phyloP scores from a whole-genome alignment of 2,888 invertebrate genomes.

The Synergus umbraculus region DNA sequence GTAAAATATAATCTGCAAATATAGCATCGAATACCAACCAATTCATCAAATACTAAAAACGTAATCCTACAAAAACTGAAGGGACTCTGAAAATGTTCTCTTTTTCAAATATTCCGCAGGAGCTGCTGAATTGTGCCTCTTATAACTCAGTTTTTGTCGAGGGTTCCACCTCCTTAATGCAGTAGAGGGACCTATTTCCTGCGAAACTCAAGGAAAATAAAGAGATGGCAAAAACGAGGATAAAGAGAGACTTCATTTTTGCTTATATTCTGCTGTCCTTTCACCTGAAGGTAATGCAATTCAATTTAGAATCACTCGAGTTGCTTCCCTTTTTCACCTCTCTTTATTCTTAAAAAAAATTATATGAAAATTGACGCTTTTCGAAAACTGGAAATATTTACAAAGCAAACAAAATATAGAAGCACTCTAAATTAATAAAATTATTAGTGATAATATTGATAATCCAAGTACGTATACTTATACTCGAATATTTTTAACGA shows the following conservation, averaged over 20 bases:
- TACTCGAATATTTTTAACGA: not conserved
- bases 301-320: no score
- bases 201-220: not conserved
- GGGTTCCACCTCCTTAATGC: not conserved
- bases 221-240: not conserved
- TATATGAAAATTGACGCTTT: no score
- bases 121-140: not conserved
- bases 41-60: not conserved
- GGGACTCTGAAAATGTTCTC: not conserved
- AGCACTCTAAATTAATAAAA: no score
- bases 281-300: not conserved
- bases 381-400: no score
- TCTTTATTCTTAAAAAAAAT: no score
- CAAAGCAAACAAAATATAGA: no score
- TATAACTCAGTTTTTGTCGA: no score
- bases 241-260: not conserved
- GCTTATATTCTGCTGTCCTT: not conserved
- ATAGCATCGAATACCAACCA: not conserved
- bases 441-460: no score
- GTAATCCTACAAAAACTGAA: not conserved
- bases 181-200: not conserved
- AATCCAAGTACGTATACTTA: not conserved
- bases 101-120: not conserved
- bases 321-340: no score
- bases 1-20: conserved; percentile 6